Percentiles rank a stretch among this genome's conserved stretches.
Conservation (phyloP, 2,888 invertebrate genomes). For the Perithous albicinctus region DNA sequence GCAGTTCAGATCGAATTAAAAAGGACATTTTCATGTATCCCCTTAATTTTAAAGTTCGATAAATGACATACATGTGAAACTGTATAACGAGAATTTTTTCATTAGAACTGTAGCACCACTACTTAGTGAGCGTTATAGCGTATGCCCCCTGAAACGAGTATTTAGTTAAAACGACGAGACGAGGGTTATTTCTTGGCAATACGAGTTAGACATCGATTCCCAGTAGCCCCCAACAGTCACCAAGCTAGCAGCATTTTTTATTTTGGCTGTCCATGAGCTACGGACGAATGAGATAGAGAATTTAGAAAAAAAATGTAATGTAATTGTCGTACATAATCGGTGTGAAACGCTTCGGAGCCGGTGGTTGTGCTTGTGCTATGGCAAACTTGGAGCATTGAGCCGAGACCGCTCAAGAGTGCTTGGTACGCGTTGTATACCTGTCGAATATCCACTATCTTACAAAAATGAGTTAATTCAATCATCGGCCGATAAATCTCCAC, state of each 20-base stretch:
- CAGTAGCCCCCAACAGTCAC: constrained; percentile 78
- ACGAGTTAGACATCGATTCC: constrained; percentile 54
- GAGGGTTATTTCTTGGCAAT: constrained; percentile 57
- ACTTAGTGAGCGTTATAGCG: constrained; percentile 54
- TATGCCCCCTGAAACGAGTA: constrained; percentile 63
- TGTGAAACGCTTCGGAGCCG: constrained; percentile 78
- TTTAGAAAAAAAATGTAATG: constrained; percentile 55
- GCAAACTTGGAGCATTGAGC: constrained; percentile 89
- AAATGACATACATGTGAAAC: constrained; percentile 37
- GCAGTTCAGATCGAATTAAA: neutral
- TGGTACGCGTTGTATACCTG: constrained; percentile 90
- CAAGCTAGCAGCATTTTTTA: constrained; percentile 78
- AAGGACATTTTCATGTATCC: neutral
- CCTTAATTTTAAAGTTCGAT: constrained; percentile 4
- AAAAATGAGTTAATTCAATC: constrained; percentile 61
- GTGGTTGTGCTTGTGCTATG: constrained; percentile 85
- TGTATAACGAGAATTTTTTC: constrained; percentile 44
- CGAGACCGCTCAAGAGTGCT: constrained; percentile 88
- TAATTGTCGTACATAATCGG: constrained; percentile 82
- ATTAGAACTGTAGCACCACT: constrained; percentile 62
- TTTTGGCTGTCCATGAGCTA: constrained; percentile 73
- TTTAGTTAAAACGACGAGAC: constrained; percentile 57
- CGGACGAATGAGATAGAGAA: constrained; percentile 69
- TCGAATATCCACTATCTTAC: constrained; percentile 76
- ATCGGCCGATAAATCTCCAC: constrained; percentile 42